Percentiles rank a stretch among this genome's conserved stretches.
Conservation (phyloP, 2,888 invertebrate species). For the Conops quadrifasciatus region DNA sequence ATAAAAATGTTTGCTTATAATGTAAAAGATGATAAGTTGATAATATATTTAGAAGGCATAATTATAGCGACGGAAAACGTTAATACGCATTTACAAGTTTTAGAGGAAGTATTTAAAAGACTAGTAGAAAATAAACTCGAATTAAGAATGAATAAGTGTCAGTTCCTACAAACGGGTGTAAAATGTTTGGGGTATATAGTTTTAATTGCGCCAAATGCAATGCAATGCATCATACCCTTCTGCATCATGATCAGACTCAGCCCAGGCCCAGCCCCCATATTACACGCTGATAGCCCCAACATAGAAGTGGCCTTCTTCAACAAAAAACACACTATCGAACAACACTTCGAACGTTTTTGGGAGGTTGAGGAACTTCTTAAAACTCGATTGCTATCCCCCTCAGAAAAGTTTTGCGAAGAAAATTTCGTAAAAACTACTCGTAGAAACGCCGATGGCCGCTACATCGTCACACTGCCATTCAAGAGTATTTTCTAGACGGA, state of each 20-base stretch:
- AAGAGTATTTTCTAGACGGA: too few species aligned
- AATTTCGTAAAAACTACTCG: too few species aligned
- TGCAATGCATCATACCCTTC: not conserved
- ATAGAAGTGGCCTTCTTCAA: too few species aligned
- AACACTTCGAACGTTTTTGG: too few species aligned
- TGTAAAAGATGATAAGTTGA: conserved; percentile 32
- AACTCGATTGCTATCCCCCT: too few species aligned
- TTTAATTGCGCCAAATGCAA: not conserved
- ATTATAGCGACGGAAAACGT: conserved; percentile 41
- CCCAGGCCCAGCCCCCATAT: too few species aligned
- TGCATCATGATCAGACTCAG: not conserved
- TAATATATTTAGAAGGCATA: conserved; percentile 49
- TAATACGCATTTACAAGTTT: conserved; percentile 34
- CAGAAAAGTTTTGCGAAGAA: too few species aligned
- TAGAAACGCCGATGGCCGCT: too few species aligned
- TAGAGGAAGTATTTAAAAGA: conserved; percentile 40
- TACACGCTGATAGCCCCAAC: too few species aligned
- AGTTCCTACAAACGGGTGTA: conserved; percentile 40
- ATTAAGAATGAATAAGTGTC: conserved; percentile 5
- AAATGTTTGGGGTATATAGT: conserved; percentile 46
- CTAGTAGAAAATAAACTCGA: conserved; percentile 24
- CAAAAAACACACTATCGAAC: too few species aligned
- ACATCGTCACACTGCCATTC: too few species aligned
- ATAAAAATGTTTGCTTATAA: conserved; percentile 37
- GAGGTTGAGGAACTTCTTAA: too few species aligned